Conservation (phyloP, 2,113 vertebrate genomes). For the Zapus hudsonius region DNA sequence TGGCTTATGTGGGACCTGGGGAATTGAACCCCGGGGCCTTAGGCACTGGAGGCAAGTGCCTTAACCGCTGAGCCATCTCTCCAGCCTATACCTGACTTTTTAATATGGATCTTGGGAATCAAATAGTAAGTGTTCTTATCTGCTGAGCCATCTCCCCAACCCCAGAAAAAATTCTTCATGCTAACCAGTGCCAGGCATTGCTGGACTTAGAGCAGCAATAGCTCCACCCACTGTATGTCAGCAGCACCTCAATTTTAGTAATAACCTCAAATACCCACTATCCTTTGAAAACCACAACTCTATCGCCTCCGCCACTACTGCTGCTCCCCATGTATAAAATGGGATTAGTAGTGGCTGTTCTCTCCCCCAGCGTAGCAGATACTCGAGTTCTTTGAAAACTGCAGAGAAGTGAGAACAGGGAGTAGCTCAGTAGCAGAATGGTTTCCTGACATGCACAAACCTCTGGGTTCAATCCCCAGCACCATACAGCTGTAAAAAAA, state of each 20-base stretch:
- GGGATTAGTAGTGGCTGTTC: not conserved
- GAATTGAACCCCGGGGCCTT: too few relatives aligned
- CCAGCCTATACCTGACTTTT: too few relatives aligned
- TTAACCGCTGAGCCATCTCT: too few relatives aligned
- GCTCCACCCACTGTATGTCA: not conserved
- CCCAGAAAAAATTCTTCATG: not conserved
- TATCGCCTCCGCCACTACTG: not conserved
- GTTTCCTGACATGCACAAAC: too few relatives aligned
- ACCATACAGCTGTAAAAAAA: too few relatives aligned
- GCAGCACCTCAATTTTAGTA: not conserved
- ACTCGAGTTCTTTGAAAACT: constrained; percentile 11
- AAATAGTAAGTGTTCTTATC: too few relatives aligned
- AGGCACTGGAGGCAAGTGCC: too few relatives aligned
- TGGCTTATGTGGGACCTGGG: too few relatives aligned
- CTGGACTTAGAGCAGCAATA: not conserved
- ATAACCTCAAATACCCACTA: not conserved
- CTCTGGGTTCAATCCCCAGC: too few relatives aligned
- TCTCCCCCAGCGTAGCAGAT: not conserved
- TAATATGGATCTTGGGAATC: too few relatives aligned
- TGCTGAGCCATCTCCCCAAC: too few relatives aligned
- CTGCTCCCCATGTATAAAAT: not conserved
- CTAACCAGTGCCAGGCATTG: not conserved
- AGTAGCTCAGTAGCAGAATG: not conserved
- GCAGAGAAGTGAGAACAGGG: not conserved
- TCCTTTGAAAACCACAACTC: not conserved